Conservation (phyloP, 2,797 vertebrate genomes). For the Brotula barbata region DNA sequence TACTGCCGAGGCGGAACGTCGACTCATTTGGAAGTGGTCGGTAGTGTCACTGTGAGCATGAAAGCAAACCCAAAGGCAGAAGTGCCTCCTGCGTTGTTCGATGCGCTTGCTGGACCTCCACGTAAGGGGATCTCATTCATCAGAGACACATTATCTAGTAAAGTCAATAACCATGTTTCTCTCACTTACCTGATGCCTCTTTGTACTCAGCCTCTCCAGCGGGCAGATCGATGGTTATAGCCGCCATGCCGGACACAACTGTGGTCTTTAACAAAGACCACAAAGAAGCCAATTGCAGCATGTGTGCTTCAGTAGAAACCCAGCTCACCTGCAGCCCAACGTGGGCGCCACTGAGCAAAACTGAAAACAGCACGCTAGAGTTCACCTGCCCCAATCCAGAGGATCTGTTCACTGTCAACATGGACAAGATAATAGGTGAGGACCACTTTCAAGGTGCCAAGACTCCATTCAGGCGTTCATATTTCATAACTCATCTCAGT, state of each 20-base stretch:
- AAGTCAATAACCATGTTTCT: not conserved
- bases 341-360: conserved; percentile 21
- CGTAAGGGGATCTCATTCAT: conserved; percentile 50
- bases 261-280: conserved; percentile 50
- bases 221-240: conserved; percentile 49
- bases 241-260: conserved; percentile 44
- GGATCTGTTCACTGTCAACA: conserved; percentile 62
- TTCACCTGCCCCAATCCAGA: conserved; percentile 74
- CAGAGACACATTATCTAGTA: not conserved
- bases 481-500: not conserved
- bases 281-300: conserved; percentile 56
- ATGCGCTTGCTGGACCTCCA: conserved; percentile 50
- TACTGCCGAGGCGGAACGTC: conserved; percentile 66
- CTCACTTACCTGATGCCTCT: not conserved
- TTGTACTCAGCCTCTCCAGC: conserved; percentile 41
- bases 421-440: conserved; percentile 68
- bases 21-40: conserved; percentile 49
- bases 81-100: conserved; percentile 49
- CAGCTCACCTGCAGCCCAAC: conserved; percentile 44
- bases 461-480: too few species aligned
- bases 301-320: conserved; percentile 54
- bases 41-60: conserved; percentile 52
- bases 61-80: conserved; percentile 30
- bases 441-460: too few species aligned
- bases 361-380: conserved; percentile 40